Base-by-base conservation (phyloP, 2,113 vertebrate species). In the Dissostichus mawsoni region DNA sequence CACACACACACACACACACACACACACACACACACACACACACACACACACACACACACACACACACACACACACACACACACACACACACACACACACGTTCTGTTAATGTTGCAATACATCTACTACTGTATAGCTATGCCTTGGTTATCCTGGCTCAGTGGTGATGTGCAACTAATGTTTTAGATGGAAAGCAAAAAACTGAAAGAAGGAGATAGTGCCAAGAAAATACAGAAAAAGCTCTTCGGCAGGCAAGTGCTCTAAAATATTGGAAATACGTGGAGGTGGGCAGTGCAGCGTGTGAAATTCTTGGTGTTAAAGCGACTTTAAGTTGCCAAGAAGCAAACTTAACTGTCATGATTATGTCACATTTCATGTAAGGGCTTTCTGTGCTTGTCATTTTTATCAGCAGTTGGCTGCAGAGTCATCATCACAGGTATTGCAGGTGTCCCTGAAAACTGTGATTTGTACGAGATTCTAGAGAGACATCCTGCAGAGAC, bases 271-370 rank as follows among this genome's bases (percentile, higher is more conserved):
- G 53, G 67, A 78, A 78, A 68, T 86, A 75, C 48, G 74, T 81
- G 85, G 77, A 86, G 75, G 91, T 85, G 90, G 85, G 85, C 76
- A 76, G 80, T 61, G 74, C 70, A 82, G 76, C 36, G 81, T 88
- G 84, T 76, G 82, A 89, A 88, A 84, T 72, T 55, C 70, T 75
- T 72, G 76, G 88, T 90, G 90, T 89, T 84, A 81, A 81, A 87
- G 81, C 66, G 57, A 66, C 56, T 52, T 78, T 75, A 74, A 86
- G 80, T 85, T 84, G 86, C 87, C 80, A 88, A 85, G 83, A 89
- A 68, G 83, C 65, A 78, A 87, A 92, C 82, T 77, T 82, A 79
- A 67, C 87, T 88, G 81, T 89, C 87, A 85, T 61, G 74, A 88
- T 85, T 83, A 74, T 86, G 85, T 86, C 87, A 87, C 67, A 87